phyloP scores from a whole-genome alignment of 2,888 invertebrate species.

The Sarcophaga rosellei region DNA sequence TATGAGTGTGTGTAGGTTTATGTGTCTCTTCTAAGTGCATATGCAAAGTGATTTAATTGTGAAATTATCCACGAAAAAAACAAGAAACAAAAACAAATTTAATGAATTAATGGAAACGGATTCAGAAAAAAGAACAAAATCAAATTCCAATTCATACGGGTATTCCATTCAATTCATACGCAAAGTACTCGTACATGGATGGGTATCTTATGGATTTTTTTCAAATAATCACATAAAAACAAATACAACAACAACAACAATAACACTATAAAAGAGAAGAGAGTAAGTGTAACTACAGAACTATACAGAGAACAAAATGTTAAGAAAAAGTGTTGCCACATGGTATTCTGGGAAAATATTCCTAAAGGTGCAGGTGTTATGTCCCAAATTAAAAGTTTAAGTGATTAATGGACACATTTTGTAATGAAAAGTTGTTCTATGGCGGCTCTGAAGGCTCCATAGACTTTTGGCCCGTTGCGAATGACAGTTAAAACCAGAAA shows the following conservation, averaged over 20 bases:
- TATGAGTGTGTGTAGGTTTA: neutral
- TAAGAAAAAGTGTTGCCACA: conserved; percentile 20
- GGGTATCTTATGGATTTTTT: conserved; percentile 39
- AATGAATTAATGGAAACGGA: conserved; percentile 8
- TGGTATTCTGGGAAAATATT: neutral
- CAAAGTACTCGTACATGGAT: neutral
- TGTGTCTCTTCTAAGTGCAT: neutral
- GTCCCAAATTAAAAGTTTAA: neutral
- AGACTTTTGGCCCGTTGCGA: too few relatives aligned
- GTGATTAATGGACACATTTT: too few relatives aligned
- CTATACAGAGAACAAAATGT: neutral
- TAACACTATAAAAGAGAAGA: neutral
- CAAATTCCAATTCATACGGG: conserved; percentile 16
- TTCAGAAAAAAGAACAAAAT: neutral
- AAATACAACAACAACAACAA: neutral
- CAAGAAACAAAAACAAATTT: neutral
- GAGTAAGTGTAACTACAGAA: conserved; percentile 13
- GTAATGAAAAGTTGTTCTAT: too few relatives aligned
- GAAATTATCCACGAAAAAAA: neutral
- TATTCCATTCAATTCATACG: conserved; percentile 15
- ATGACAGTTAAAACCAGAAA: too few relatives aligned
- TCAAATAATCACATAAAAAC: conserved; percentile 10
- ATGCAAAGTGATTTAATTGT: neutral
- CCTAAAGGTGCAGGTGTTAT: neutral
- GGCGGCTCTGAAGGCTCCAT: too few relatives aligned